Conservation (phyloP, 2,113 vertebrate species). For the Sceloporus tristichus region DNA sequence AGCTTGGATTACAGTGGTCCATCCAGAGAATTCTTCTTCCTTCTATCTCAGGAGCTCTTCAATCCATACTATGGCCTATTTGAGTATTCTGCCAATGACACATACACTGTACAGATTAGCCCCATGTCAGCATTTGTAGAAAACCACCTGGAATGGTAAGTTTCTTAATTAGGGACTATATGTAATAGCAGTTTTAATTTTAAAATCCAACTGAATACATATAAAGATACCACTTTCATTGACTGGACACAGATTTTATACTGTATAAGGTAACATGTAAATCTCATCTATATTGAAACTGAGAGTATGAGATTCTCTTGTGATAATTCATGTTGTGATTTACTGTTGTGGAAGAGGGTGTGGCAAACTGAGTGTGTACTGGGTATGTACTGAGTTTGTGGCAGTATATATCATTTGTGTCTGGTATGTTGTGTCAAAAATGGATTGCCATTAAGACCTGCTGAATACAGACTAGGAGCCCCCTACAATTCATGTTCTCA, state of each 20-base stretch:
- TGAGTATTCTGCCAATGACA: conserved; percentile 98
- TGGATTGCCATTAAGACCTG: background rate
- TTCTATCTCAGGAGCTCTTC: conserved; percentile 98
- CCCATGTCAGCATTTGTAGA: conserved; percentile 99
- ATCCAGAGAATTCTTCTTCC: conserved; percentile 98
- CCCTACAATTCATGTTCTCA: background rate
- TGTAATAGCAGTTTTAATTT: background rate
- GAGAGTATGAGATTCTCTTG: background rate
- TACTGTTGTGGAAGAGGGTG: background rate
- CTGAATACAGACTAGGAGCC: background rate
- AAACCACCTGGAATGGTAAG: conserved; percentile 97
- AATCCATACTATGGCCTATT: conserved; percentile 98
- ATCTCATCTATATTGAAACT: background rate
- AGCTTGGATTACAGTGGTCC: conserved; percentile 98
- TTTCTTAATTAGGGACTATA: background rate
- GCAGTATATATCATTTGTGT: too few species aligned
- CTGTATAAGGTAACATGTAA: background rate
- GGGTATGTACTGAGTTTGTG: background rate
- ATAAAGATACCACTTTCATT: background rate
- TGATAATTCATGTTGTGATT: background rate
- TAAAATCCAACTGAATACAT: conserved; percentile 19
- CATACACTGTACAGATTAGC: conserved; percentile 98
- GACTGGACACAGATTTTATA: conserved; percentile 3
- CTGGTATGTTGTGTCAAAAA: too few species aligned
- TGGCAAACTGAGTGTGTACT: background rate